Conservation (phyloP, 2,113 vertebrate species). For the Labeo rohita region DNA sequence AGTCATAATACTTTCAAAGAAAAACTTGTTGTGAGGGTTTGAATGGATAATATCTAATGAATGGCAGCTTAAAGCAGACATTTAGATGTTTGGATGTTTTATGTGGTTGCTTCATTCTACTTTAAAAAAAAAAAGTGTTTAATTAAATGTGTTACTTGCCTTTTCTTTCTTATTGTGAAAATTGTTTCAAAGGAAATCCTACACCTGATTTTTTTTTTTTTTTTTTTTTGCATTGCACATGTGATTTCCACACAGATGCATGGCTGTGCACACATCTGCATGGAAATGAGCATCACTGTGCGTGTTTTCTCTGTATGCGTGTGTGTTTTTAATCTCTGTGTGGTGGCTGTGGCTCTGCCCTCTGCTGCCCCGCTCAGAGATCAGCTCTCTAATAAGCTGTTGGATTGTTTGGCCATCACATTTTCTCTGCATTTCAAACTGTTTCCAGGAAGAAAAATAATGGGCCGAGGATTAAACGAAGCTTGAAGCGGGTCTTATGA, state of each 20-base stretch:
- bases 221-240: too few relatives aligned
- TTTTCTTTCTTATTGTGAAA: background rate
- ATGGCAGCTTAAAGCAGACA: too few relatives aligned
- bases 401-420: background rate
- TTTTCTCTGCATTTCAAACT: conserved; percentile 1
- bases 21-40: too few relatives aligned
- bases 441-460: conserved; percentile 32
- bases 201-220: background rate
- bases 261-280: background rate
- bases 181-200: background rate
- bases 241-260: background rate
- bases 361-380: background rate
- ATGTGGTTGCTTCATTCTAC: too few relatives aligned
- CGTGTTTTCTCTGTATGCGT: background rate
- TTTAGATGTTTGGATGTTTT: too few relatives aligned
- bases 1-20: too few relatives aligned
- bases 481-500: background rate
- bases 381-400: conserved; percentile 14
- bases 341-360: conserved; percentile 1
- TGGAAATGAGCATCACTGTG: background rate
- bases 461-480: conserved; percentile 10
- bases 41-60: too few relatives aligned
- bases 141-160: background rate
- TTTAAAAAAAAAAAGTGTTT: background rate
- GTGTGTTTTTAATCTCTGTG: conserved; percentile 19